Base-by-base conservation (phyloP, 2,113 vertebrate species). In the Chaenocephalus aceratus region DNA sequence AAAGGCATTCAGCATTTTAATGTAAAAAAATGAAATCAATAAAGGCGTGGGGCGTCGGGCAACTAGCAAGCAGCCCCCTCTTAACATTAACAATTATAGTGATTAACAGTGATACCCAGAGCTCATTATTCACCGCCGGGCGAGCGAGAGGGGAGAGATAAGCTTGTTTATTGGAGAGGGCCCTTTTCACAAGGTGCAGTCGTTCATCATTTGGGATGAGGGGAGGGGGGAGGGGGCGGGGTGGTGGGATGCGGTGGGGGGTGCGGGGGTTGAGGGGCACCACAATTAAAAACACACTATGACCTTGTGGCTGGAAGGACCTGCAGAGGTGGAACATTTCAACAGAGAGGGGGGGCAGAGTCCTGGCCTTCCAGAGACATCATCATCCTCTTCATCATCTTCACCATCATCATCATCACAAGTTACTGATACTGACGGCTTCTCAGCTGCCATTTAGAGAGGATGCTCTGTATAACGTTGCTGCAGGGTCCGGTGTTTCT, bases 1-100 rank as follows among this genome's bases (percentile, higher is more conserved):
- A 94, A 92, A 93, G 87, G 88, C 95, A 89, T 72, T 87, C 92
- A 94, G 94, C 91, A 92, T 94, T 94, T 93, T 95, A 95, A 95
- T 95, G 94, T 95, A 94, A 93, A 95, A 91, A 95, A 96, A 96
- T 95, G 93, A 94, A 95, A 96, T 96, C 92, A 93, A 95, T 96
- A 96, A 96, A 94, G 94, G 95, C 94, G 78, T 84, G 93, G 95
- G 95, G 94, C 89, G 92, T 94, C 91, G 93, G 86, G 86, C 92
- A 89, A 89, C 83, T 87, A 92, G 95, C 95, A 96, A 95, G 86
- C 93, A 92, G 91, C 89, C 90, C 87, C 95, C 95, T 94, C 94
- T 96, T 96, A 96, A 96, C 95, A 95, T 96, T 95, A 96, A 96
- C 95, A 96, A 96, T 96, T 97, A 96, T 94, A 95, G 95, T 96